Evolutionary conservation across 2,113 vertebrate species (phyloP), one percentile per base, ranked within the genome.

Genomic region (Oenanthe melanoleuca): DNA sequence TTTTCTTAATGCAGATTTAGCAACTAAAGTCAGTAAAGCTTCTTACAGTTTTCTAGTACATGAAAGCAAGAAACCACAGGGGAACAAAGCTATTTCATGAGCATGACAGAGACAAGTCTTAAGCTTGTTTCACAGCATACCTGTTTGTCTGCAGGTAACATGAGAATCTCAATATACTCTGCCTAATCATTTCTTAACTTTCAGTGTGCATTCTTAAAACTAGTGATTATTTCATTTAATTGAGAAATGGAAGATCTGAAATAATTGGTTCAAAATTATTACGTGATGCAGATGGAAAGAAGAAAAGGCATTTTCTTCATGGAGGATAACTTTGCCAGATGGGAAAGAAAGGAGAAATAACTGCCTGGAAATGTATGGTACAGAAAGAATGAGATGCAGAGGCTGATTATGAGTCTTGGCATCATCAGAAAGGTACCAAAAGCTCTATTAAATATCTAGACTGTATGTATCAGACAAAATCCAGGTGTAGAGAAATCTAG

Each of bases 1-100:
- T 90, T 93, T 90, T 52, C 56, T 86, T 90, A 69, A 78, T 66
- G 61, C 33, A 86, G 47, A 67, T 93, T 73, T 92, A 74, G 70
- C 55, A 86, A 7, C 71, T 64, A 25, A 83, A 92, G n/a, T 82
- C 59, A 72, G 47, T 55, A 89, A 90, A 86, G 55, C 24, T 55
- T 83, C 64, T 90, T 38, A n/a, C 8, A 69, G 79, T 84, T 80
- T 84, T 80, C 45, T 77, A 82, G 38, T 31, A 63, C n/a, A 38
- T 91, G 66, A 82, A 86, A 92, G 28, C 31, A 82, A 86, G 50
- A 87, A 92, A 79, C 14, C 26, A 24, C 4, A 6, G 42, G 85
- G 42, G 26, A 73, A 59, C 21, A 65, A 26, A 85, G 63, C 29
- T 53, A 16, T 86, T 56, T 81, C 37, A 34, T 53, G 42, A 61